Evolutionary conservation across 1,140 invertebrate genomes (phyloP).

Genomic region (Phocides pigmalion): DNA sequence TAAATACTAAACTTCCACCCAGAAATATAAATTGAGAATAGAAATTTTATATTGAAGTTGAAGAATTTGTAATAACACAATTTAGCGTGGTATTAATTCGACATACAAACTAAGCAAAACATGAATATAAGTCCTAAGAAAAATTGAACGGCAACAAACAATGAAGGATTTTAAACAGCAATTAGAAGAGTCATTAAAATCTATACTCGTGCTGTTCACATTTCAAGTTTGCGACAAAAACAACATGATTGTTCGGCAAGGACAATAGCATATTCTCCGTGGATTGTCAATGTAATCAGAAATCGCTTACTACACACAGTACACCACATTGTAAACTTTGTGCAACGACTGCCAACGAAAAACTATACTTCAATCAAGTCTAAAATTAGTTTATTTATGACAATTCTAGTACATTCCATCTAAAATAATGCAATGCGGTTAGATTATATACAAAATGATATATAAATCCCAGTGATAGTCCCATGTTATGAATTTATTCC

Average conservation of each 20-base stretch:
- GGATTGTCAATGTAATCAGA: constrained; percentile 29
- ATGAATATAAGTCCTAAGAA: background rate
- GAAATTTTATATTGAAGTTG: background rate
- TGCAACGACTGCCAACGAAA: constrained; percentile 12
- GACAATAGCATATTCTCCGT: constrained; percentile 29
- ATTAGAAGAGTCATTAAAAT: constrained; percentile 29
- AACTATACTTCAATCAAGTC: background rate
- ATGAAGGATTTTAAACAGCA: constrained; percentile 27
- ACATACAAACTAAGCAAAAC: constrained; percentile 4
- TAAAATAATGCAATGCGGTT: background rate
- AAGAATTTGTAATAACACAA: too few species aligned
- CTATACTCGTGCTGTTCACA: constrained; percentile 11
- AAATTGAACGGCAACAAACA: constrained; percentile 8
- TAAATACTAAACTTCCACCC: background rate
- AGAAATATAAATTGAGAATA: background rate
- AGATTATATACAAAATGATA: too few species aligned
- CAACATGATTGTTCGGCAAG: constrained; percentile 33
- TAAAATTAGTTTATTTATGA: background rate
- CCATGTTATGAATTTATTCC: too few species aligned
- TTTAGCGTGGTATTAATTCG: too few species aligned
- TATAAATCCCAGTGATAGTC: too few species aligned
- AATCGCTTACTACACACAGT: constrained; percentile 30
- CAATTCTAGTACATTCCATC: background rate
- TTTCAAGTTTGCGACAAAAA: constrained; percentile 26
- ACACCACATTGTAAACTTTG: constrained; percentile 25